A percentile compares a stretch with the other conserved stretches of the same genome.
Conservation (phyloP, 2,113 vertebrate genomes). For the Neolamprologus devosi region DNA sequence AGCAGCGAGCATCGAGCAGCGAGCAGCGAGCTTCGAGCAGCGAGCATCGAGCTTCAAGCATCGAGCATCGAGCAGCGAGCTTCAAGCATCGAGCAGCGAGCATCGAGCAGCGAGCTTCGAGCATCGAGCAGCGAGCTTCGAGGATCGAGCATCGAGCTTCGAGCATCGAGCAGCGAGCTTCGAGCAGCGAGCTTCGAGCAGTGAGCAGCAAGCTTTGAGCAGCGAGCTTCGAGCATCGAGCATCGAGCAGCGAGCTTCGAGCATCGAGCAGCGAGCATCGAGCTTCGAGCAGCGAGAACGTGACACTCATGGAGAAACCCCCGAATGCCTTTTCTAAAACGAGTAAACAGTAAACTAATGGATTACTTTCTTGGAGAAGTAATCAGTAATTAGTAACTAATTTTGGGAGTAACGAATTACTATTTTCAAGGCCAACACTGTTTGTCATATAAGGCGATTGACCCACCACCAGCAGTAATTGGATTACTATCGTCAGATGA, state of each 20-base stretch:
- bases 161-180: fast-evolving
- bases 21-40: no score
- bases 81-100: fast-evolving
- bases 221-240: fast-evolving
- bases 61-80: fast-evolving
- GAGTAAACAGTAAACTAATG: neutral
- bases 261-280: fast-evolving
- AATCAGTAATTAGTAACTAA: neutral
- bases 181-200: fast-evolving
- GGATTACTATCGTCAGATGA: neutral
- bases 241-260: fast-evolving
- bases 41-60: fast-evolving
- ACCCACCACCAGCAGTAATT: neutral
- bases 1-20: fast-evolving
- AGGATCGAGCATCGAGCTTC: fast-evolving
- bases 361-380: neutral
- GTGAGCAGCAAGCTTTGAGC: fast-evolving
- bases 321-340: fast-evolving
- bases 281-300: fast-evolving
- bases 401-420: neutral
- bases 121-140: fast-evolving
- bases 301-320: neutral
- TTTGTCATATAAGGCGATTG: neutral
- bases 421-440: neutral
- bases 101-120: fast-evolving